Evolutionary conservation across 2,797 vertebrate genomes (phyloP).

Genomic region (Semaprochilodus insignis): DNA sequence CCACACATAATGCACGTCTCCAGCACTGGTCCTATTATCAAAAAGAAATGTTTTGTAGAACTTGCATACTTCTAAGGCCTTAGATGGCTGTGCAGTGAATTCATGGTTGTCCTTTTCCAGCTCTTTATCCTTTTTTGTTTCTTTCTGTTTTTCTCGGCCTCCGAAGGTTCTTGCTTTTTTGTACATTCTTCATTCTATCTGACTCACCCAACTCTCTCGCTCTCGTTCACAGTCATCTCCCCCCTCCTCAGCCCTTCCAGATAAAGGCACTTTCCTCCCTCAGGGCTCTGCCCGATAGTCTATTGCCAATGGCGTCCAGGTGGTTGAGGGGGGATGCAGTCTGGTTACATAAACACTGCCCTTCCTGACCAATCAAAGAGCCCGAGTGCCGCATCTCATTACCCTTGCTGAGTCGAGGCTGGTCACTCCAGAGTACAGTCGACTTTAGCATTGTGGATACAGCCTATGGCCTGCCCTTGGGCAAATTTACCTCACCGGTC

Average conservation of each 20-base stretch:
- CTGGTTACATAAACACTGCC: conserved; percentile 13
- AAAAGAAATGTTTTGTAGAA: not conserved
- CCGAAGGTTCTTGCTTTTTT: not conserved
- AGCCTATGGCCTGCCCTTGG: conserved; percentile 40
- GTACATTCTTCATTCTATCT: conserved; percentile 2
- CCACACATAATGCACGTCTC: not conserved
- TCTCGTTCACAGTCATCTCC: not conserved
- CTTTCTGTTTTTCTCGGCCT: not conserved
- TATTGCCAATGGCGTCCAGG: conserved; percentile 36
- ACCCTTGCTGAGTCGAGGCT: not conserved
- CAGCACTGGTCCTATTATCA: not conserved
- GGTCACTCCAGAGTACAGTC: conserved; percentile 4
- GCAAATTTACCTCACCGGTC: conserved; percentile 35
- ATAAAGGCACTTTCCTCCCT: conserved; percentile 24
- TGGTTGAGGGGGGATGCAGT: conserved; percentile 8
- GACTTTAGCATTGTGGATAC: conserved; percentile 18
- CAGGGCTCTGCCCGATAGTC: conserved; percentile 26
- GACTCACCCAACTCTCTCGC: conserved; percentile 1
- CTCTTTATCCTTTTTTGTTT: not conserved
- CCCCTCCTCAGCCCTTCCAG: conserved; percentile 13
- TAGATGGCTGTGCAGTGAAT: not conserved
- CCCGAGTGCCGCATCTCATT: not conserved
- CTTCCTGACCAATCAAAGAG: conserved; percentile 38
- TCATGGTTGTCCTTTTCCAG: not conserved
- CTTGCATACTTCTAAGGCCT: not conserved